phyloP scores from a whole-genome alignment of 2,113 vertebrate species.

The Gorilla gorilla region DNA sequence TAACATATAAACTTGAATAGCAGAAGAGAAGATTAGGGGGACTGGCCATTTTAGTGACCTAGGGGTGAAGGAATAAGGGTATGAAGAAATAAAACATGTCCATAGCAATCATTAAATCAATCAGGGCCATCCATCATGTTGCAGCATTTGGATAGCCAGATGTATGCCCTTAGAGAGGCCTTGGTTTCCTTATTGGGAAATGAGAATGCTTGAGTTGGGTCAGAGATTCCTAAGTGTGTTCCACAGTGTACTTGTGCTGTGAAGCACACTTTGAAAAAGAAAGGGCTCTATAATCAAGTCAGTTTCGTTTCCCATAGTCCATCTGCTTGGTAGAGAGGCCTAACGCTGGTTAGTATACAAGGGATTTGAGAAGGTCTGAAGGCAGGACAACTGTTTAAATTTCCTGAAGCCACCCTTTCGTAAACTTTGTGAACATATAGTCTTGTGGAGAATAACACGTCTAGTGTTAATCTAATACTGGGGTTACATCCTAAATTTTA shows the following conservation, averaged over 20 bases:
- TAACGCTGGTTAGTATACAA: background rate
- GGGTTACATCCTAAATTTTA: background rate
- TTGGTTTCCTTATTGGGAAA: background rate
- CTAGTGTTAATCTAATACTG: background rate
- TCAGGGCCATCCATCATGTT: background rate
- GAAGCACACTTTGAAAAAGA: background rate
- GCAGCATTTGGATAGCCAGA: background rate
- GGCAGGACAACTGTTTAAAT: background rate
- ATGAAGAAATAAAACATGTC: background rate
- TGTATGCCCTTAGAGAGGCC: no score
- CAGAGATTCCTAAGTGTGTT: background rate
- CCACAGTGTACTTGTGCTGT: background rate
- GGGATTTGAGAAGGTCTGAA: background rate
- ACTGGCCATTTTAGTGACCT: background rate
- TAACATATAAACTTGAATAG: background rate
- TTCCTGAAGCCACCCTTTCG: background rate
- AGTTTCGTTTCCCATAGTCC: background rate
- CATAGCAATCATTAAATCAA: background rate
- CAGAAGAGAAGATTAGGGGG: background rate
- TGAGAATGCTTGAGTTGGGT: background rate
- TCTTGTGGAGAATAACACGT: background rate
- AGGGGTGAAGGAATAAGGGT: background rate
- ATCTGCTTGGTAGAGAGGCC: rapidly evolving
- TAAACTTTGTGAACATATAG: background rate
- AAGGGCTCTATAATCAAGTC: background rate